phyloP scores from a whole-genome alignment of 2,888 invertebrate genomes.

The Bugulina stolonifera region DNA sequence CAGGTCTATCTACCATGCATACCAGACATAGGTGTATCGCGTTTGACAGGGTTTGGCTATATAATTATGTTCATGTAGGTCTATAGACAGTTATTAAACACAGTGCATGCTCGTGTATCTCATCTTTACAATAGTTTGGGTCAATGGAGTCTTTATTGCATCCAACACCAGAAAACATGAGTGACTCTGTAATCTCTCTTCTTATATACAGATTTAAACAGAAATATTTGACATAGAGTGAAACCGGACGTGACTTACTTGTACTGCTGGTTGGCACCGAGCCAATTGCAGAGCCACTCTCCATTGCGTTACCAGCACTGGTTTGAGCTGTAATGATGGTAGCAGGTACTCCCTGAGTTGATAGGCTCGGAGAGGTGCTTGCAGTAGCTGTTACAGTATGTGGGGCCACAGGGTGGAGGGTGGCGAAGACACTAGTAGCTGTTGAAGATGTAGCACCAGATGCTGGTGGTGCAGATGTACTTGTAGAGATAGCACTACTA shows the following conservation, averaged over 20 bases:
- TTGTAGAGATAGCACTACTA: not conserved
- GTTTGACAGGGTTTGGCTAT: too few species aligned
- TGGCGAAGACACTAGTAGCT: not conserved
- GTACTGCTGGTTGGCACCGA: constrained; percentile 2
- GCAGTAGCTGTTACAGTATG: not conserved
- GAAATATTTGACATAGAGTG: too few species aligned
- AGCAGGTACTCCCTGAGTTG: not conserved
- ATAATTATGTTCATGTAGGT: too few species aligned
- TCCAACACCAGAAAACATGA: too few species aligned
- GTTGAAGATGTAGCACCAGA: not conserved
- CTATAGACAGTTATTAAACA: too few species aligned
- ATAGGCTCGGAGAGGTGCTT: not conserved
- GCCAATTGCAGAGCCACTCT: not conserved
- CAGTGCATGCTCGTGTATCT: too few species aligned
- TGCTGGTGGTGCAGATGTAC: not conserved
- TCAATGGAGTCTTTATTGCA: too few species aligned
- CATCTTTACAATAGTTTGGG: too few species aligned
- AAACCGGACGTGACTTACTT: not conserved
- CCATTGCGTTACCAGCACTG: not conserved
- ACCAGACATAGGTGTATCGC: too few species aligned
- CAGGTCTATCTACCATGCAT: too few species aligned
- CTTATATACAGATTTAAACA: too few species aligned
- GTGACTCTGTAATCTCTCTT: too few species aligned
- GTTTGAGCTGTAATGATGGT: not conserved
- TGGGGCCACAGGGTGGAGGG: not conserved